Evolutionary conservation across 92 coral and sea anemone species (phyloP), one percentile per base, ranked within the genome.

Genomic region (Chrysogorgia sp.): DNA sequence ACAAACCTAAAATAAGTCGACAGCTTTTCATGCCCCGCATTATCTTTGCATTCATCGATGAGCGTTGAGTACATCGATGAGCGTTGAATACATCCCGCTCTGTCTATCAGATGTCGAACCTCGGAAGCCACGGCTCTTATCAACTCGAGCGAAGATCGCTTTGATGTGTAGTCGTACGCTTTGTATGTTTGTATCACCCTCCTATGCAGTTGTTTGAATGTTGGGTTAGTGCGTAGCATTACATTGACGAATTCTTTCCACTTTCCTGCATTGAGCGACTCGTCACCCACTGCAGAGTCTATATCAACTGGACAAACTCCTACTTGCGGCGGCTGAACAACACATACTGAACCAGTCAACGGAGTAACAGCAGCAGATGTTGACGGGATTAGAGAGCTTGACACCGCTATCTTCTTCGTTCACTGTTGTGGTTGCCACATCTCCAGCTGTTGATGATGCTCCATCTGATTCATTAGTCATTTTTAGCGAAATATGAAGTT

Each of bases 1-100:
- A 71, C 77, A 32, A 12, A 71, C 48, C 77, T 71, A 48, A 49
- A 15, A 45, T 35, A 69, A n/a, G 62, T 71, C 14, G 62, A 71
- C 77, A 48, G 77, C 35, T 71, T 61, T 71, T 71, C 77, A 49
- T 71, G 62, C 43, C 63, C 45, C 20, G 77, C 61, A 49, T 71
- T 71, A 35, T 71, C 77, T 71, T 71, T 47, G 9, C 77, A 71
- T 49, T 71, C 63, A 19, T 71, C 77, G 49, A 71, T 71, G 14
- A 71, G 75, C 75, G 45, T 68, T 23, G 58, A 68, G 45, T 68
- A 45, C 58, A 68, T 41, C n/a, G n/a, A n/a, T n/a, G n/a, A n/a
- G n/a, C n/a, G n/a, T n/a, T n/a, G n/a, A n/a, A n/a, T n/a, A n/a
- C n/a, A n/a, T 0, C 75, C 75, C 40, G 75, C 75, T 7, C 34